These are phyloP conservation scores for Parotia lawesii DNA, from an alignment of 2,113 vertebrate genomes.

Conservation along the genomic window DNA sequence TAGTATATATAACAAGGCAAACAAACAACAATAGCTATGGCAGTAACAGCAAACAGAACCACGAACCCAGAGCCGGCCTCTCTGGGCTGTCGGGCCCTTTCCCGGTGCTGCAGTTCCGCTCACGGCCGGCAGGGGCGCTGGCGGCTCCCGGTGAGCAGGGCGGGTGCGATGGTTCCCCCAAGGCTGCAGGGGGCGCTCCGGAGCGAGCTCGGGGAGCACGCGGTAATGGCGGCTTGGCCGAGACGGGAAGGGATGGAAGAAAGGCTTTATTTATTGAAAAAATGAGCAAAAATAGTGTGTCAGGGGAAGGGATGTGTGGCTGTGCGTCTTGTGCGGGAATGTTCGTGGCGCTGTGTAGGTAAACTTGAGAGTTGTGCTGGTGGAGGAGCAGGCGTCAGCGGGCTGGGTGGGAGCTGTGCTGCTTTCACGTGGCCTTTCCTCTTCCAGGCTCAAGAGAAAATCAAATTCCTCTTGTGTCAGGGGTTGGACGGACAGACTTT, in stretches of 20 bases:
- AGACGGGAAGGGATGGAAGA: background rate
- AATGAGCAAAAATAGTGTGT: constrained; percentile 17
- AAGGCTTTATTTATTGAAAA: constrained; percentile 58
- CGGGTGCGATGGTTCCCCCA: no score
- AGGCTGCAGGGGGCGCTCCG: no score
- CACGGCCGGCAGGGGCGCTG: no score
- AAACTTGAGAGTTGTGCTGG: background rate
- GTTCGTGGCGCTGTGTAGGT: background rate
- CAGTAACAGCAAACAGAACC: no score
- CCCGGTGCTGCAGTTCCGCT: no score
- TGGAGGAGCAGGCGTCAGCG: background rate
- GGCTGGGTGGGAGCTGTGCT: background rate
- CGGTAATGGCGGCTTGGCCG: background rate
- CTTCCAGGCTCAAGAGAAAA: constrained; percentile 87
- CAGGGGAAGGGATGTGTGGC: background rate
- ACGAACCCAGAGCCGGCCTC: no score
- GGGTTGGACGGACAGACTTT: constrained; percentile 87
- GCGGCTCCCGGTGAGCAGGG: no score
- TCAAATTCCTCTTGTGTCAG: constrained; percentile 89
- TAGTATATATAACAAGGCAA: no score
- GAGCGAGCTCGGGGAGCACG: no score
- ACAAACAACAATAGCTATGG: no score
- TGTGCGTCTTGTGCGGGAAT: background rate
- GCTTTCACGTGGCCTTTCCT: constrained; percentile 73
- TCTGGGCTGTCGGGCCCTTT: no score